Evolutionary conservation across 2,888 invertebrate species (phyloP), one percentile per base, ranked within the genome.

Genomic region (Drosophila buzzatii): DNA sequence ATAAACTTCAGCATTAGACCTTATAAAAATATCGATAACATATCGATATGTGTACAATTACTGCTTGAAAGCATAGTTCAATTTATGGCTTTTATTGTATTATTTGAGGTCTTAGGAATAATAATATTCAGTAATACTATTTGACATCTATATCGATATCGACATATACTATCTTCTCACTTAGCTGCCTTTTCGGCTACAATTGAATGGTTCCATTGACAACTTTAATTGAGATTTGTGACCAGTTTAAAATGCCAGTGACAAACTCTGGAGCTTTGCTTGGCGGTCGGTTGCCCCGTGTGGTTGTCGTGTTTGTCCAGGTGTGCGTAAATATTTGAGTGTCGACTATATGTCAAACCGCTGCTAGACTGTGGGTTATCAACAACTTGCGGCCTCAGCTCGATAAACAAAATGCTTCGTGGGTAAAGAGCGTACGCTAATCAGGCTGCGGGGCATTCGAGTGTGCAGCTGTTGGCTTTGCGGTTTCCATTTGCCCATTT

Each of bases 301-400:
- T 2, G 14, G 27, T 4, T 42, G 47, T 52, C 47, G 18, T 59
- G 56, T 49, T 69, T 76, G 61, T 53, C 31, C 55, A 70, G 69
- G 67, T 66, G 56, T 70, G 57, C 63, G 67, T 61, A 79, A 80
- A 80, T 82, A 84, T 83, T 80, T 66, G 52, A 44, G 60, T 59
- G 65, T 47, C 44, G 64, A 51, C 72, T 70, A 75, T 79, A 75
- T 82, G 81, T 66, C 79, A 85, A 69, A 79, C 64, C 65, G 58
- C 68, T 67, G 35, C 64, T 68, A 47, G 76, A 62, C 60, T 55
- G 56, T 39, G 51, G 44, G 55, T 4, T 78, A 73, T 79, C 80
- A 69, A 69, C 82, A 71, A 80, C 79, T 82, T 69, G 63, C 55
- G 64, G 73, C 71, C 41, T 35, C 42, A 10, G 27, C 18, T 35